Conservation (phyloP, 2,113 vertebrate species). For the Tachysurus fulvidraco region DNA sequence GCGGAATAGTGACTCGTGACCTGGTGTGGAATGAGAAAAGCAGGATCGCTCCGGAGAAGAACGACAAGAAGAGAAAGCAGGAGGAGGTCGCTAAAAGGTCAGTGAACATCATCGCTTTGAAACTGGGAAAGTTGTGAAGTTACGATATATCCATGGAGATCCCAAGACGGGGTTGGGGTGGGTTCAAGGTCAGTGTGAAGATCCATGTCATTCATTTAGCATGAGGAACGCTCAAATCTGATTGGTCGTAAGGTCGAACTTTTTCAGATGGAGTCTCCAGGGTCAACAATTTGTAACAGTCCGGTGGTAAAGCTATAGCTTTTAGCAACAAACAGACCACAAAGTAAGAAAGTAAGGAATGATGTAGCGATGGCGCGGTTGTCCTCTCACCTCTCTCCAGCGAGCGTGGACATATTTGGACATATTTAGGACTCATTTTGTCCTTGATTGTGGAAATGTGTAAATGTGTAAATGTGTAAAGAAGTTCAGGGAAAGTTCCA, state of each 20-base stretch:
- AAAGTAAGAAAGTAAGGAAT: not conserved
- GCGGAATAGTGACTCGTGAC: constrained; percentile 88
- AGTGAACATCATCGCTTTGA: not conserved
- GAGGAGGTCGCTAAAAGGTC: constrained; percentile 97
- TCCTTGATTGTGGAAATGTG: constrained; percentile 41
- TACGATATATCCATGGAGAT: not conserved
- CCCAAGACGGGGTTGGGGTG: too few species aligned
- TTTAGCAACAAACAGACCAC: not conserved
- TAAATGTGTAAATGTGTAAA: too few species aligned
- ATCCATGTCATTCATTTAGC: not conserved
- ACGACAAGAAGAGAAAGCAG: constrained; percentile 93
- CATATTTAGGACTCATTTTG: constrained; percentile 69
- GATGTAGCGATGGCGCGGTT: constrained; percentile 46
- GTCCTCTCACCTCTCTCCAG: constrained; percentile 42
- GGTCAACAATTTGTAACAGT: not conserved
- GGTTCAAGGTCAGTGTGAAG: not conserved
- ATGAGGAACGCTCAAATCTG: not conserved
- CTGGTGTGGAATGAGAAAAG: constrained; percentile 95
- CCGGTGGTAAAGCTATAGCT: not conserved
- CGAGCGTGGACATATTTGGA: constrained; percentile 66
- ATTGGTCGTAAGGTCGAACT: not conserved
- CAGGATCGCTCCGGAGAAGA: constrained; percentile 93
- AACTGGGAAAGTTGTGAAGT: not conserved
- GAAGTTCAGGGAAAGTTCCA: too few species aligned
- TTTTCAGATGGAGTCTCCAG: not conserved